Evolutionary conservation across 1,140 invertebrate species (phyloP).

Genomic region (Drosophila oshimai): DNA sequence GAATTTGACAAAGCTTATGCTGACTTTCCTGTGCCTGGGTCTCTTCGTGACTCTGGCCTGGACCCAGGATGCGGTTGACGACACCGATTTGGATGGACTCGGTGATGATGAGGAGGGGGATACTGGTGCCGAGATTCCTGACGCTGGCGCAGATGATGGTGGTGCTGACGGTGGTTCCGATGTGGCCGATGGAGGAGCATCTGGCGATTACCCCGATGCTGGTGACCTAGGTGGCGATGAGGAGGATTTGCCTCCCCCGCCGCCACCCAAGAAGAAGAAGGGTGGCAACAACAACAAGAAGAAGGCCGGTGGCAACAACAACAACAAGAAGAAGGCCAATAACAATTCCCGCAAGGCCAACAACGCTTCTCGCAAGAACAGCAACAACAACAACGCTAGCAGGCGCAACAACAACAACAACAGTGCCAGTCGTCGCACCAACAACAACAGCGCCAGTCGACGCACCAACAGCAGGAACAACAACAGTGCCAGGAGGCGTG

Average conservation of each 20-base stretch:
- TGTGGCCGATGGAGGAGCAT: neutral
- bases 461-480: constrained; percentile 6
- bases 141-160: neutral
- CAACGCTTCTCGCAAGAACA: no score
- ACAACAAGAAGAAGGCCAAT: constrained; percentile 10
- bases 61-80: neutral
- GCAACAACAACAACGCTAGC: neutral
- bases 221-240: neutral
- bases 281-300: neutral
- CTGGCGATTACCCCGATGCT: neutral
- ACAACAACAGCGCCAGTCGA: constrained; percentile 5
- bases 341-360: no score
- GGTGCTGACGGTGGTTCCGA: neutral
- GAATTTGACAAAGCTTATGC: constrained; percentile 48
- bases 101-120: neutral
- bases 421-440: neutral
- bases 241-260: no score
- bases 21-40: constrained; percentile 38
- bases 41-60: neutral
- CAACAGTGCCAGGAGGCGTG: constrained; percentile 31
- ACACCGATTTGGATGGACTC: neutral
- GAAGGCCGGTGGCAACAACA: neutral
- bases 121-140: neutral
- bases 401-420: constrained; percentile 2
- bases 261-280: no score